A percentile compares a stretch with the other conserved stretches of the same genome.
phyloP scores from a whole-genome alignment of 1,140 invertebrate species.

The Brachystomella parvula region DNA sequence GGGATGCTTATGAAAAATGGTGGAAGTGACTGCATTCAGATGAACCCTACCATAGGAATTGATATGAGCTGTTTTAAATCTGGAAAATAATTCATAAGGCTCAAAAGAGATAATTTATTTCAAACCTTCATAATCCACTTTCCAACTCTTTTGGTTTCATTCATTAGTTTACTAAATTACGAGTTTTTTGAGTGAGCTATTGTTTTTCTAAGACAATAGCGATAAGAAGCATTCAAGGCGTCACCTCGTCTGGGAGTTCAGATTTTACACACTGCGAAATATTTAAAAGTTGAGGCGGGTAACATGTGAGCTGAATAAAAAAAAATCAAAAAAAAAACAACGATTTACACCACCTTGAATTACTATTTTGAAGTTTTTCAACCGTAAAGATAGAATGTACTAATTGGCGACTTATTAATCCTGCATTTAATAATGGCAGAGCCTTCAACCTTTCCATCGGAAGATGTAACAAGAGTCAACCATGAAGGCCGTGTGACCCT shows the following conservation, averaged over 20 bases:
- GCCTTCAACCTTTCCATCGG: no score
- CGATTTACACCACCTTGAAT: no score
- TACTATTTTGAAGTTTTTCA: no score
- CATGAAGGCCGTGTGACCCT: slow-evolving; percentile 10
- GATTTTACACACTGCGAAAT: no score
- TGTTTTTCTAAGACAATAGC: neutral
- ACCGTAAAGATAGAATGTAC: no score
- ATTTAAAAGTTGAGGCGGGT: no score
- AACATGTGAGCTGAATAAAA: no score
- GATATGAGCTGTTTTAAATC: neutral
- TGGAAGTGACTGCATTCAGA: neutral
- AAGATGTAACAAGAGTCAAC: slow-evolving; percentile 3
- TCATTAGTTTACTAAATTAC: neutral
- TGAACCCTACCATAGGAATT: neutral
- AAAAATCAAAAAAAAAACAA: no score
- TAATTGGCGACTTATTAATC: no score
- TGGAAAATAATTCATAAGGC: neutral
- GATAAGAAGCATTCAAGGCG: neutral
- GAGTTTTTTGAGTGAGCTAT: neutral
- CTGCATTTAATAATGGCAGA: no score
- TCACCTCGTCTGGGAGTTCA: no score
- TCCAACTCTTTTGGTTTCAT: neutral
- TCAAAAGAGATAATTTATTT: neutral
- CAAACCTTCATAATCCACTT: neutral
- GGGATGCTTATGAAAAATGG: neutral